phyloP scores from a whole-genome alignment of 2,797 vertebrate species.

The Channallabes apus region DNA sequence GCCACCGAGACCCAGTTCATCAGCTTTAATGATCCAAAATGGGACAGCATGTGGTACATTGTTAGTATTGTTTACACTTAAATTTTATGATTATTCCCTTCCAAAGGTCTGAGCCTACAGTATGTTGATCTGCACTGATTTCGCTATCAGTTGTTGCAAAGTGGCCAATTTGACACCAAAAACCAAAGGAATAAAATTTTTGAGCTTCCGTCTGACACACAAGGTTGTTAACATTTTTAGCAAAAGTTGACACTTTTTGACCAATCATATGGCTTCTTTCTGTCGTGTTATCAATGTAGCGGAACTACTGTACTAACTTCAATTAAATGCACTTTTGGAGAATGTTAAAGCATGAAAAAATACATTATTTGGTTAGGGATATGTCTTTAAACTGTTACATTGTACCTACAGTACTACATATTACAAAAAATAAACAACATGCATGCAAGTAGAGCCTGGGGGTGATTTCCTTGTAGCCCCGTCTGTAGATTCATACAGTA shows the following conservation, averaged over 20 bases:
- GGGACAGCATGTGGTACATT: conserved; percentile 90
- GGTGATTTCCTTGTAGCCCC: not conserved
- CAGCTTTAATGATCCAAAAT: conserved; percentile 82
- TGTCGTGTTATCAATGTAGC: no score
- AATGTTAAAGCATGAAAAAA: not conserved
- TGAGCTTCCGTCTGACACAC: no score
- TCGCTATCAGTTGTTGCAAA: not conserved
- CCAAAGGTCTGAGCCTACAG: not conserved
- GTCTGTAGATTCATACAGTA: not conserved
- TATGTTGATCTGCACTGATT: not conserved
- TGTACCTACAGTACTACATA: not conserved
- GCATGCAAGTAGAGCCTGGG: not conserved
- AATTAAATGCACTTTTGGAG: no score
- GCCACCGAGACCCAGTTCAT: conserved; percentile 65
- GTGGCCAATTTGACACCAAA: no score
- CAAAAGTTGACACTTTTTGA: no score
- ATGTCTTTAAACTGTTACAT: not conserved
- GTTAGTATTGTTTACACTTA: conserved; percentile 72
- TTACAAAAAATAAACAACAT: not conserved
- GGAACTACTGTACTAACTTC: no score
- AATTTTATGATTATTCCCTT: not conserved
- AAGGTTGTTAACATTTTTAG: no score
- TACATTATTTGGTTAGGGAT: not conserved
- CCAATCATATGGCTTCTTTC: no score
- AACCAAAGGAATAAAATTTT: no score